Evolutionary conservation across 2,888 invertebrate species (phyloP).

Genomic region (Caprella mutica): DNA sequence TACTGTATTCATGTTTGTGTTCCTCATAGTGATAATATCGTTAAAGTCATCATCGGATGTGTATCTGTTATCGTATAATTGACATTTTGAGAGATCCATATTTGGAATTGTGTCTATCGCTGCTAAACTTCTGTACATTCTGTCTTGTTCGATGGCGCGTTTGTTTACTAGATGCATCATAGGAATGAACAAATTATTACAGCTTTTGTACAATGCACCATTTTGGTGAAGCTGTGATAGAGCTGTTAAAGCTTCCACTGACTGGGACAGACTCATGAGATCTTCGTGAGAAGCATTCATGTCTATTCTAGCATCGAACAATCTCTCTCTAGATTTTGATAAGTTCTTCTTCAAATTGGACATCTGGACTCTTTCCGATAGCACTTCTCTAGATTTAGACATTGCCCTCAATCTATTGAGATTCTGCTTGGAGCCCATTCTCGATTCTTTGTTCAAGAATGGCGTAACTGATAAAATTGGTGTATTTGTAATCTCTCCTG

Average conservation of each 20-base stretch:
- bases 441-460: conserved; percentile 17
- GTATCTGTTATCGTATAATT: conserved; percentile 23
- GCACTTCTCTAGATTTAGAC: conserved; percentile 46
- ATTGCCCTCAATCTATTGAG: conserved; percentile 39
- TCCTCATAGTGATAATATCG: conserved; percentile 25
- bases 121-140: conserved; percentile 32
- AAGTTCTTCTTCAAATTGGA: conserved; percentile 36
- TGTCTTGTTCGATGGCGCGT: conserved; percentile 11
- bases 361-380: conserved; percentile 43
- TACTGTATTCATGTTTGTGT: conserved; percentile 27
- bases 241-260: conserved; percentile 27
- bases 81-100: background rate
- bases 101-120: conserved; percentile 30
- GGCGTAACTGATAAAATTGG: background rate
- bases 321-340: conserved; percentile 39
- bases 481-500: conserved; percentile 13
- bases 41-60: conserved; percentile 27
- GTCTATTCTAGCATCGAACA: conserved; percentile 36
- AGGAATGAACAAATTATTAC: conserved; percentile 25
- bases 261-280: conserved; percentile 30
- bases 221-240: conserved; percentile 23
- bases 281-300: conserved; percentile 38
- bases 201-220: conserved; percentile 24
- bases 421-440: conserved; percentile 20
- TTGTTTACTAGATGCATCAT: conserved; percentile 11